Base-by-base conservation (phyloP, 2,113 vertebrate species). In the Oryzias celebensis region DNA sequence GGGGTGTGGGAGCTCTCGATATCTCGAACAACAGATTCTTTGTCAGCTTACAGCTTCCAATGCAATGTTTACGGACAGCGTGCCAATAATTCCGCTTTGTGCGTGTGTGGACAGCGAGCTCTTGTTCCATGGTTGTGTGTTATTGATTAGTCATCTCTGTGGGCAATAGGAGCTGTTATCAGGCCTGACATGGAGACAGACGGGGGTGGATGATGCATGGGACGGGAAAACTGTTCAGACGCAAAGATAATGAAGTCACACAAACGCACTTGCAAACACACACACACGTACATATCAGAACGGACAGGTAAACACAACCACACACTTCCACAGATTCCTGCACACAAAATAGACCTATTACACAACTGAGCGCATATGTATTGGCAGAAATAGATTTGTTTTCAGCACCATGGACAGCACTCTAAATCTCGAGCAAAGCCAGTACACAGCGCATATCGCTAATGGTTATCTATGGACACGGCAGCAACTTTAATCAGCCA, bases 131-230 rank as follows among this genome's bases (percentile, higher is more conserved):
- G 79, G 68, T 80, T 84, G 82, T 77, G 71, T 68, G 75, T 82
- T 91, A 92, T 92, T 80, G 91, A 92, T 91, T 90, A 88, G 85
- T 88, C 88, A 91, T 92, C 87, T 91, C 87, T 90, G 87, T 87
- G 80, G 77, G 87, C 82, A 80, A 90, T 85, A 82, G 85, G 71
- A 85, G 80, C 85, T 81, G 85, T 91, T 89, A 92, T 91, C 90
- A 81, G 82, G 65, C 80, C 68, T 85, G 85, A 88, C 87, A 88
- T 76, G 74, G 81, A 88, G 87, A 89, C 80, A 88, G 83, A 87
- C 82, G 84, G 70, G 78, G 81, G 85, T 62, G 81, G 82, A 90
- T 88, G 89, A 91, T 88, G 81, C 86, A 90, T 89, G 73, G 81
- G 80, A 82, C 67, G 63, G 86, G 67, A 88, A 87, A 88, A 87